Percentiles rank a stretch among this genome's conserved stretches.
Conservation (phyloP, 2,113 vertebrate genomes). For the human region GRCh38 chr5:145850501-145851000, state of each 20-base stretch:
- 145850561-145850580: neutral
- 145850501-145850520: neutral
- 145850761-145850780: neutral
- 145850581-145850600: neutral
- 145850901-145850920: neutral
- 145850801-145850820: neutral
- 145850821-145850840: neutral
- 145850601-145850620: neutral
- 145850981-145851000: neutral
- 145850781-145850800: neutral
- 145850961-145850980: slow-evolving; percentile 4
- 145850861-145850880: neutral
- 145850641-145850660: neutral
- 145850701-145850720: neutral
- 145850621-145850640: neutral
- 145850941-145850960: neutral
- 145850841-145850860: neutral
- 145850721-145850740: neutral
- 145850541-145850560: neutral
- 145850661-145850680: neutral
- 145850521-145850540: neutral
- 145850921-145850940: neutral
- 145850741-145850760: neutral
- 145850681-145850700: neutral
- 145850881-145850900: neutral